phyloP scores from a whole-genome alignment of 2,113 vertebrate genomes.

The Nibea albiflora region DNA sequence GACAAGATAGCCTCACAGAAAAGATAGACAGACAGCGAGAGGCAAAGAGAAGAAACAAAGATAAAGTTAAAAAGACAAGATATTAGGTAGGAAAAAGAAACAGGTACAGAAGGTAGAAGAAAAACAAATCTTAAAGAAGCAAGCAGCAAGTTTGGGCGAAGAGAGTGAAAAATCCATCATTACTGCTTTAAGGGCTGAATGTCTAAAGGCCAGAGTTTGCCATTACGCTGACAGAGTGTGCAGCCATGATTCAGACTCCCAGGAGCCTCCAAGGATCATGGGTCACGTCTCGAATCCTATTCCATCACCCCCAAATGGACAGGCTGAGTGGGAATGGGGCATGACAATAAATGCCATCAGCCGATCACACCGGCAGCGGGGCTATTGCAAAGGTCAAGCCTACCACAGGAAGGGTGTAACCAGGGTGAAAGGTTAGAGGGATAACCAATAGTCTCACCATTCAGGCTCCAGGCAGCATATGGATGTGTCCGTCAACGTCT shows the following conservation, averaged over 20 bases:
- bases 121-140: slow-evolving; percentile 3
- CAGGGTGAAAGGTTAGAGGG: slow-evolving; percentile 65
- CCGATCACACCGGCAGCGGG: slow-evolving; percentile 54
- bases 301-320: slow-evolving; percentile 74
- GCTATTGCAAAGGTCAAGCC: slow-evolving; percentile 68
- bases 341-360: slow-evolving; percentile 74
- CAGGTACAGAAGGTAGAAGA: neutral
- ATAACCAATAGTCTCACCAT: slow-evolving; percentile 47
- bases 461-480: slow-evolving; percentile 49
- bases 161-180: slow-evolving; percentile 35
- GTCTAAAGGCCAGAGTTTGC: slow-evolving; percentile 52
- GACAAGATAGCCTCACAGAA: slow-evolving; percentile 50
- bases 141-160: slow-evolving; percentile 20
- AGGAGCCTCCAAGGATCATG: slow-evolving; percentile 58
- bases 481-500: slow-evolving; percentile 55
- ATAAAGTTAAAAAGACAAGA: slow-evolving; percentile 11
- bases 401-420: slow-evolving; percentile 59
- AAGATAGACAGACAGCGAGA: slow-evolving; percentile 24
- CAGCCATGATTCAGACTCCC: slow-evolving; percentile 65
- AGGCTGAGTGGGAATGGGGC: slow-evolving; percentile 70
- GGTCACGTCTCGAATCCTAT: slow-evolving; percentile 66
- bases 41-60: slow-evolving; percentile 36
- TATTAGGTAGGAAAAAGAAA: neutral
- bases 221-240: slow-evolving; percentile 64
- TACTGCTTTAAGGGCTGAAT: slow-evolving; percentile 36